Percentiles rank a stretch among this genome's conserved stretches.
Conservation (phyloP, 2,113 vertebrate genomes). For the Cyrtonyx montezumae region DNA sequence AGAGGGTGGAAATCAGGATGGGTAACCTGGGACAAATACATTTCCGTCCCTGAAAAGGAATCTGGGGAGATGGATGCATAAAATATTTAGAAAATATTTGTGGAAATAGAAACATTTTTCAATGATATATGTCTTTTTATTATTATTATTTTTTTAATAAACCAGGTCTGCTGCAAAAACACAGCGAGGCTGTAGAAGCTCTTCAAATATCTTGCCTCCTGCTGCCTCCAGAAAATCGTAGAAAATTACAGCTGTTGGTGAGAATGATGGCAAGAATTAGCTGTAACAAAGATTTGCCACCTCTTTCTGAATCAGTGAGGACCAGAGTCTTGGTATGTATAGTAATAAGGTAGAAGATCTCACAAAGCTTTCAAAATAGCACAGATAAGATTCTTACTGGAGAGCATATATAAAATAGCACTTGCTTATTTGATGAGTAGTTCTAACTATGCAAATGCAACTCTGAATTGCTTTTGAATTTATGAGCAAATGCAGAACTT, state of each 20-base stretch:
- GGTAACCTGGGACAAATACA: neutral
- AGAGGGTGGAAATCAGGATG: neutral
- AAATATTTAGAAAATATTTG: neutral
- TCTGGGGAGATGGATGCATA: neutral
- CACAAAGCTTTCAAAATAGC: neutral
- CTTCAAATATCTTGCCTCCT: conserved; percentile 87
- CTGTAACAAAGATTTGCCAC: conserved; percentile 81
- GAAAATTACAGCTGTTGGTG: conserved; percentile 85
- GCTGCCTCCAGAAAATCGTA: conserved; percentile 85
- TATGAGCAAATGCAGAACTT: neutral
- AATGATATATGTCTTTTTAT: neutral
- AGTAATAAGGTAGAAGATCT: neutral
- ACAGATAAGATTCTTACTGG: neutral
- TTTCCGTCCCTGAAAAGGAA: neutral
- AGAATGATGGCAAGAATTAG: conserved; percentile 85
- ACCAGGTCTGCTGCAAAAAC: conserved; percentile 78
- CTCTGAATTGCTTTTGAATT: neutral
- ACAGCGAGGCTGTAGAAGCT: conserved; percentile 80
- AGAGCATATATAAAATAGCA: neutral
- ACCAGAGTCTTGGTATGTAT: conserved; percentile 82
- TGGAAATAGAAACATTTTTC: neutral
- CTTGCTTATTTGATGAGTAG: neutral
- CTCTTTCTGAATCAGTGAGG: conserved; percentile 81
- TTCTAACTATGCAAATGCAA: neutral
- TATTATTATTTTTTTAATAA: no score